These are phyloP conservation scores for Sinella curviseta DNA, from an alignment of 1,140 invertebrate species.

Conservation along the genomic window DNA sequence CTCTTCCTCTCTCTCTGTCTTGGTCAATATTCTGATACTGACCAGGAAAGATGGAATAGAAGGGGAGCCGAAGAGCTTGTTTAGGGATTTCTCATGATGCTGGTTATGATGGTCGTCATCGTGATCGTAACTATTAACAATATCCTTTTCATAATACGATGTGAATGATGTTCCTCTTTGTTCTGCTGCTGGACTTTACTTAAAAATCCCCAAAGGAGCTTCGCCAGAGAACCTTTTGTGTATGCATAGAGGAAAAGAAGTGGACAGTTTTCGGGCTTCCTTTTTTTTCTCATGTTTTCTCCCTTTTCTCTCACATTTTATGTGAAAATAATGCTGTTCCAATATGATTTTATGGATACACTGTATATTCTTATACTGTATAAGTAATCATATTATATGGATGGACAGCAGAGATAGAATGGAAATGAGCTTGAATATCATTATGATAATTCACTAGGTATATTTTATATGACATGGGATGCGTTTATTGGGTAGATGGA, in stretches of 20 bases:
- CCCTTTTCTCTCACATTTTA: background rate
- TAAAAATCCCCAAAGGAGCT: background rate
- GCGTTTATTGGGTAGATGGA: too few relatives aligned
- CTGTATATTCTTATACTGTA: background rate
- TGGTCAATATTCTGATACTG: background rate
- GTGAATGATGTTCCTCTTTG: background rate
- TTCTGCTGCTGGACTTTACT: background rate
- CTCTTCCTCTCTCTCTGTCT: background rate
- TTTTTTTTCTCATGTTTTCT: background rate
- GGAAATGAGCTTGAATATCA: background rate
- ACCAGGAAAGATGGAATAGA: background rate
- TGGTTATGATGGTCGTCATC: background rate
- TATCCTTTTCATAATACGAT: background rate
- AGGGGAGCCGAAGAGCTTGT: background rate
- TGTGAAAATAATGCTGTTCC: constrained; percentile 11
- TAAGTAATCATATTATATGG: too few relatives aligned
- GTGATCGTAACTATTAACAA: background rate
- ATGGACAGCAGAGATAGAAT: background rate
- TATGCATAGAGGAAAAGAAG: background rate
- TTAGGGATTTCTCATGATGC: background rate
- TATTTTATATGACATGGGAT: background rate
- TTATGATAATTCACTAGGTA: background rate
- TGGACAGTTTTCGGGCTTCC: background rate
- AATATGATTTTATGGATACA: background rate
- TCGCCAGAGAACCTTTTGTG: background rate